Evolutionary conservation across 2,797 vertebrate genomes (phyloP), one percentile per base, ranked within the genome.

Genomic region (Champsocephalus esox): DNA sequence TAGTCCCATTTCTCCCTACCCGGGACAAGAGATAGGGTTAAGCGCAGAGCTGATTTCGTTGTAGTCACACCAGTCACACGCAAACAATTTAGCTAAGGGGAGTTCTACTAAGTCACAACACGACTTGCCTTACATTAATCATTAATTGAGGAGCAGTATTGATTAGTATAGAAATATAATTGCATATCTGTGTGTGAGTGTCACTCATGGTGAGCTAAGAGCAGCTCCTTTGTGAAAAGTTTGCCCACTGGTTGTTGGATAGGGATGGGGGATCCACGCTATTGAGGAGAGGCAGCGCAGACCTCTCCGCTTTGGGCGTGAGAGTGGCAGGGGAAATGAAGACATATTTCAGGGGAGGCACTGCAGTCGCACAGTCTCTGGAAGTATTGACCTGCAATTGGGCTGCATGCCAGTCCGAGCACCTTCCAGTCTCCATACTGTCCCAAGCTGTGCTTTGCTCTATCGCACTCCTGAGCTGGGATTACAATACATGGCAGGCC

Each of bases 371-470:
- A 81, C 51, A 92, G 90, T 92, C 92, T 94, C 85, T 92, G 86
- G 86, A 92, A 88, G 90, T 92, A 93, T 94, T 93, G 93, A 95
- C 92, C 92, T 87, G 88, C 81, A 87, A 67, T 82, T 80, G 88
- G 92, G 91, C 93, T 66, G 14, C 41, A 49, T 86, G 93, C 93
- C 94, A 94, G 84, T 75, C 86, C 76, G 77, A 81, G 82, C 87
- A 88, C 86, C 92, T 82, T 88, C 75, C 82, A 79, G 65, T 66
- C 81, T 64, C 73, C 3, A 0, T 7, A 34, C 57, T 67, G 81
- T 81, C 86, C 81, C 50, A 67, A 61, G 75, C 21, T 66, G 75
- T 75, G 87, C 79, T 73, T 61, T 71, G 68, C 82, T 75, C 52
- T 60, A 32, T 86, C 77, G 75, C 67, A 48, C n/a, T 51, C 72